These are phyloP conservation scores for Scrobipalpa atriplicella DNA, from an alignment of 2,888 invertebrate species.

Conservation along the genomic window DNA sequence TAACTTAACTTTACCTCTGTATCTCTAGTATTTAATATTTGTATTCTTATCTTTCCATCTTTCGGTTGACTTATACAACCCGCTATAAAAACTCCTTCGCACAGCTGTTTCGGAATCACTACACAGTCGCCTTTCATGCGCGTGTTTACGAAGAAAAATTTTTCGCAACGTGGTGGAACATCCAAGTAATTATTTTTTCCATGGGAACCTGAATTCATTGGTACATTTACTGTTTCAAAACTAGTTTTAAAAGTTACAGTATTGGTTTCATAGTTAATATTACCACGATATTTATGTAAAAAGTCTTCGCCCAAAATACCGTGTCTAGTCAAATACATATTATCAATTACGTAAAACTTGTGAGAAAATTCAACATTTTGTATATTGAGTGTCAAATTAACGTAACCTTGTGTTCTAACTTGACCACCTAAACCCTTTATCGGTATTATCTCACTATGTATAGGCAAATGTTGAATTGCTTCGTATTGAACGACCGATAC, in stretches of 20 bases:
- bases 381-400: background rate
- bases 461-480: background rate
- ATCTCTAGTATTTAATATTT: background rate
- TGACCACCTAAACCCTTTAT: background rate
- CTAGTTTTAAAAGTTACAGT: no score
- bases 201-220: no score
- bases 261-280: no score
- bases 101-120: background rate
- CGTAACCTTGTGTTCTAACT: background rate
- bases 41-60: background rate
- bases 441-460: background rate
- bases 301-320: no score
- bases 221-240: no score
- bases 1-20: background rate
- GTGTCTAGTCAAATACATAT: no score
- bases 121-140: background rate
- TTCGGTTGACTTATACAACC: background rate
- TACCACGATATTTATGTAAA: no score
- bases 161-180: background rate
- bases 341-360: no score
- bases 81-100: background rate
- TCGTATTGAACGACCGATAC: background rate
- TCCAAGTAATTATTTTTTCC: conserved; percentile 25
- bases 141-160: background rate
- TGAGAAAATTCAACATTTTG: background rate